phyloP scores from a whole-genome alignment of 92 coral and sea anemone genomes.

The Epizoanthus ramosus region DNA sequence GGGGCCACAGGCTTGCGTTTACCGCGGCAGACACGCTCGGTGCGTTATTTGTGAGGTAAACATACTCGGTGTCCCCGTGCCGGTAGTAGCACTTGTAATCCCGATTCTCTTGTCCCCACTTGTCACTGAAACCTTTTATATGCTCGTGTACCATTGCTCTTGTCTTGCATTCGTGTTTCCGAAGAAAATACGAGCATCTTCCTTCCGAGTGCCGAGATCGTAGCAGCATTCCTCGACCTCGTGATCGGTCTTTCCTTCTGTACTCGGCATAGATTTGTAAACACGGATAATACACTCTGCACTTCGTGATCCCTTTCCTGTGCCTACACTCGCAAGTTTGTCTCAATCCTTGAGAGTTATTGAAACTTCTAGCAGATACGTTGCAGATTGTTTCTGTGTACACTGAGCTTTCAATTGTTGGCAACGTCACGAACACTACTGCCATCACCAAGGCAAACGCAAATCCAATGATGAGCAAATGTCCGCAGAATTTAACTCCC shows the following conservation, averaged over 20 bases:
- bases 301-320: constrained; percentile 6
- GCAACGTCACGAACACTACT: background rate
- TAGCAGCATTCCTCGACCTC: constrained; percentile 15
- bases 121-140: background rate
- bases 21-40: constrained; percentile 6
- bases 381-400: constrained; percentile 10
- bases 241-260: constrained; percentile 13
- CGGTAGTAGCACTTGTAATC: constrained; percentile 20
- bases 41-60: constrained; percentile 5
- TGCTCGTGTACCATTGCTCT: background rate
- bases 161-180: constrained; percentile 2
- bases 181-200: background rate
- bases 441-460: constrained; percentile 1
- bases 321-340: constrained; percentile 5
- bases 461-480: constrained; percentile 17
- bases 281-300: constrained; percentile 18
- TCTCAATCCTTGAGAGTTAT: constrained; percentile 5
- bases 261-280: constrained; percentile 34
- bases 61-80: constrained; percentile 1
- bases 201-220: constrained; percentile 8
- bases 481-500: background rate
- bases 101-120: constrained; percentile 10
- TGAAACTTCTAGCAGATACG: constrained; percentile 1
- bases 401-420: constrained; percentile 25
- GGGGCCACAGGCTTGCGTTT: constrained; percentile 25